Conservation (phyloP, 1,140 invertebrate species). For the Drosophila ananassae region DNA sequence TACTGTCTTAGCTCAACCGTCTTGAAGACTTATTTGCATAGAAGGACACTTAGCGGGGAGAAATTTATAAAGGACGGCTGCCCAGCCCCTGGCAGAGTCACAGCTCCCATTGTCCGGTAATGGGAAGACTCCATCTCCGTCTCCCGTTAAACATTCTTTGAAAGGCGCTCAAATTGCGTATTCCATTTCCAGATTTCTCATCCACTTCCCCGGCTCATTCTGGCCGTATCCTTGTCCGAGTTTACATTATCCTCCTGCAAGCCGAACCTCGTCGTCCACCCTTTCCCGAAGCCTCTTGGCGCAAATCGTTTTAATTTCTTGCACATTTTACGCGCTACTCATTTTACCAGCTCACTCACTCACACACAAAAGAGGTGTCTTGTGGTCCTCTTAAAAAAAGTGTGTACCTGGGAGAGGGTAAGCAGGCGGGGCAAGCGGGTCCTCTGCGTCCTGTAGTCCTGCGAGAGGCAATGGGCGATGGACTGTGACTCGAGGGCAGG, state of each 20-base stretch:
- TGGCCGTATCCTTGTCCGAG: conserved; percentile 24
- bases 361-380: conserved; percentile 23
- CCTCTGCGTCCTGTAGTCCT: not conserved
- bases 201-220: conserved; percentile 11
- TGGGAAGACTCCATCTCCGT: conserved; percentile 24
- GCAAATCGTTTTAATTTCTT: conserved; percentile 78
- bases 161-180: conserved; percentile 41
- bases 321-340: conserved; percentile 66
- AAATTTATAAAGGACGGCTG: conserved; percentile 6
- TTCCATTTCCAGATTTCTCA: conserved; percentile 51
- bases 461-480: conserved; percentile 41
- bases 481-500: conserved; percentile 51
- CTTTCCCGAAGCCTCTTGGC: conserved; percentile 38
- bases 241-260: conserved; percentile 7
- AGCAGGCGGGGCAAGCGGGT: not conserved
- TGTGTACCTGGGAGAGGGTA: conserved; percentile 21
- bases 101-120: conserved; percentile 38
- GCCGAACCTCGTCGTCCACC: not conserved
- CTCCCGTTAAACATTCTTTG: conserved; percentile 22
- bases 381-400: conserved; percentile 23
- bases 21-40: conserved; percentile 37
- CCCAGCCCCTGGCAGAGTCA: not conserved
- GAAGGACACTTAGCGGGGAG: conserved; percentile 22
- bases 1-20: conserved; percentile 4
- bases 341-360: conserved; percentile 46